Evolutionary conservation across 2,888 invertebrate species (phyloP), one percentile per base, ranked within the genome.

Genomic region (Tanytarsus gracilentus): DNA sequence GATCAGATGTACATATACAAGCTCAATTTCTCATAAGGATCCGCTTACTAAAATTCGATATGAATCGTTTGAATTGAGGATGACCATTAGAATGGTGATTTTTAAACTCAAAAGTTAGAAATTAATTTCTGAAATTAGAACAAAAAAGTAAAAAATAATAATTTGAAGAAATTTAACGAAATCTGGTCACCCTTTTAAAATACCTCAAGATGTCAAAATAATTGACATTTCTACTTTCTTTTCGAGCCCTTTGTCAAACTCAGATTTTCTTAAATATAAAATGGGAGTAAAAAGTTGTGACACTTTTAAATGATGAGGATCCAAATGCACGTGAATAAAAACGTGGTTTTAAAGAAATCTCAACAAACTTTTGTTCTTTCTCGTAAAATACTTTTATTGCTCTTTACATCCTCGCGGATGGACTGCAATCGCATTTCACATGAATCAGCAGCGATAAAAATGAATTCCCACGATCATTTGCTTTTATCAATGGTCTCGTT

Each of bases 191-290:
- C n/a, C n/a, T n/a, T n/a, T n/a, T n/a, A n/a, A n/a, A n/a, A n/a
- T 51, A 51, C 51, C 30, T 51, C 30, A 51, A 18, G 26, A 51
- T 51, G 51, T 51, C 51, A 51, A 51, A 51, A 51, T 51, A 29
- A 30, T 51, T 51, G 51, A 51, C 51, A 51, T 7, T 25, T 29
- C n/a, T n/a, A n/a, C n/a, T n/a, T n/a, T n/a, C n/a, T n/a, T n/a
- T n/a, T n/a, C n/a, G n/a, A n/a, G n/a, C n/a, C n/a, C n/a, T n/a
- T n/a, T n/a, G n/a, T n/a, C n/a, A n/a, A n/a, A n/a, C n/a, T n/a
- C n/a, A n/a, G n/a, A n/a, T n/a, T n/a, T n/a, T n/a, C n/a, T n/a
- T n/a, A n/a, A n/a, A n/a, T n/a, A n/a, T n/a, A n/a, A n/a, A n/a
- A n/a, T n/a, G n/a, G n/a, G n/a, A n/a, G n/a, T n/a, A n/a, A n/a